Evolutionary conservation across 92 coral and sea anemone species (phyloP), one percentile per base, ranked within the genome.

Genomic region (Bergia puertoricense): DNA sequence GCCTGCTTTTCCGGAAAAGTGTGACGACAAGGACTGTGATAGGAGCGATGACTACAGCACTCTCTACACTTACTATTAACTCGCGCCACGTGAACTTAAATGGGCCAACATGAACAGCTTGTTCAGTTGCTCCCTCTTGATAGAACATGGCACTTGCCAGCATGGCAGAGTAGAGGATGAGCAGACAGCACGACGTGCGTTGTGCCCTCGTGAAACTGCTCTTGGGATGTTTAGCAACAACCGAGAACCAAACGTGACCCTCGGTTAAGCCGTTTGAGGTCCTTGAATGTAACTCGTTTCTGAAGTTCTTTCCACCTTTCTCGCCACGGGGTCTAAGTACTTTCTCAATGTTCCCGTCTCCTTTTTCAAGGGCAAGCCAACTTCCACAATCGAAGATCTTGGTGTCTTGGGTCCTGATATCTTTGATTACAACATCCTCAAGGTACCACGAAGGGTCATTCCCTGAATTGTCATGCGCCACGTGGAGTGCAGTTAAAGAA

Each of bases 121-220:
- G 90, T 65, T 86, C 87, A 30, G 43, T 20, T 1, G 16, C 38
- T 18, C 57, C 75, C 43, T 90, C 92, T 62, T 81, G 56, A 30
- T 86, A 90, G 79, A 90, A 90, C 92, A 90, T 90, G 9, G 92
- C 92, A 51, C 87, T 86, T 57, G 92, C 85, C 7, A 90, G 83
- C 92, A 90, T 90, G 37, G 68, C 88, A 23, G 89, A 45, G 56
- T 86, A 39, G 4, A 90, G 86, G 18, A 90, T 54, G 38, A 85
- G 80, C 6, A 88, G 57, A 39, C 92, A 90, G 46, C 90, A 90
- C 1, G 92, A 90, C 1, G 88, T 86, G 16, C 92, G 83, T 30
- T 90, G 92, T 36, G 45, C 88, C 14, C 92, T 85, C 0, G 92
- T 86, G 59, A 90, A 90, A 41, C 66, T 74, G 57, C 57, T 75